Evolutionary conservation across 2,113 vertebrate genomes (phyloP).

Genomic region (Myanophis thanlyinensis): DNA sequence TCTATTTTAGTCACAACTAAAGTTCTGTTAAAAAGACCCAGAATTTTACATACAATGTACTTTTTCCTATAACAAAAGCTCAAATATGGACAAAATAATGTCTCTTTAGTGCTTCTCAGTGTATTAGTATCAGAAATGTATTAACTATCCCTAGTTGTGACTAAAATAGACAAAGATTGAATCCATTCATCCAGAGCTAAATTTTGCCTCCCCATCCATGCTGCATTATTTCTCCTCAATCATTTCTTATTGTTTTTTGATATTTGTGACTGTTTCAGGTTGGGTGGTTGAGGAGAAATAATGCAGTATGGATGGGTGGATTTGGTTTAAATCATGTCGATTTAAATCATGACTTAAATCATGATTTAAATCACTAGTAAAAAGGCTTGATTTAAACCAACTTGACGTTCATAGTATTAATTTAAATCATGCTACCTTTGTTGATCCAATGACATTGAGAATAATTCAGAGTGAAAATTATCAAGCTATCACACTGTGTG

Average conservation of each 20-base stretch:
- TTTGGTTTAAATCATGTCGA: no score
- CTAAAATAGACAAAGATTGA: not conserved
- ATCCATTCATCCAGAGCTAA: not conserved
- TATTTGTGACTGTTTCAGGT: not conserved
- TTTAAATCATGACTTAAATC: no score
- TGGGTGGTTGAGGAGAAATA: not conserved
- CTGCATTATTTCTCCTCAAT: not conserved
- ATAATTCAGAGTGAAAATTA: constrained; percentile 38
- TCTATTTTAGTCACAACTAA: not conserved
- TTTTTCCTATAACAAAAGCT: not conserved
- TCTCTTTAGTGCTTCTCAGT: not conserved
- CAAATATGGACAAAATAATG: not conserved
- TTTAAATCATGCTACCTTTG: rapidly evolving
- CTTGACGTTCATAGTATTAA: no score
- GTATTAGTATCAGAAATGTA: not conserved
- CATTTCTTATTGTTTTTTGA: not conserved
- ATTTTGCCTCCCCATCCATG: not conserved
- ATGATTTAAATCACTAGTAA: no score
- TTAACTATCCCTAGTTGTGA: not conserved
- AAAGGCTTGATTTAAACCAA: no score
- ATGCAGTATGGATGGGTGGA: not conserved
- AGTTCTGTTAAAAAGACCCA: not conserved
- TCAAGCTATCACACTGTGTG: constrained; percentile 12
- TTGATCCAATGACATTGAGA: not conserved
- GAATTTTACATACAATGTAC: not conserved